phyloP scores from a whole-genome alignment of 2,888 invertebrate species.

The Physocephala rufipes region DNA sequence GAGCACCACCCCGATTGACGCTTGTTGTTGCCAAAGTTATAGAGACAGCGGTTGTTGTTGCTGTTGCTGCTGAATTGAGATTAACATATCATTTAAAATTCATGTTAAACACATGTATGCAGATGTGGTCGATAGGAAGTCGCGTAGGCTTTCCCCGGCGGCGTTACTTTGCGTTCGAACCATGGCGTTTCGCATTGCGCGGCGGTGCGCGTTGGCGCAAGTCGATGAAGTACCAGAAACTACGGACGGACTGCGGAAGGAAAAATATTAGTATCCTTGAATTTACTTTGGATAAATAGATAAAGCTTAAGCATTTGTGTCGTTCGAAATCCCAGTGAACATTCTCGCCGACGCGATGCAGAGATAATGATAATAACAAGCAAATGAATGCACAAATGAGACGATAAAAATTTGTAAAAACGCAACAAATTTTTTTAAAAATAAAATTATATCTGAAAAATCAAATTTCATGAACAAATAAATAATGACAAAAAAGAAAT shows the following conservation, averaged over 20 bases:
- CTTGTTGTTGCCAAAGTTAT: too few relatives aligned
- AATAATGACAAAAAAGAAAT: too few relatives aligned
- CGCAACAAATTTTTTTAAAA: too few relatives aligned
- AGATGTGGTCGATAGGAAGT: slow-evolving; percentile 23
- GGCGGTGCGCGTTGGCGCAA: background rate
- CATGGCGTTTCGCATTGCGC: background rate
- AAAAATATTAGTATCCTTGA: background rate
- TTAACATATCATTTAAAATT: slow-evolving; percentile 64
- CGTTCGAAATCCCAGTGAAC: background rate
- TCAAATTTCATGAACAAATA: too few relatives aligned
- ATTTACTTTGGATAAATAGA: background rate
- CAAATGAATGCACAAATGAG: too few relatives aligned
- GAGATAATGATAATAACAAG: too few relatives aligned
- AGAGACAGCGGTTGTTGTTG: slow-evolving; percentile 37
- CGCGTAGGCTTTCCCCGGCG: slow-evolving; percentile 24
- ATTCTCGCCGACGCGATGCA: background rate
- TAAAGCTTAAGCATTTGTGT: background rate
- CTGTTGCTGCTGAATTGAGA: slow-evolving; percentile 48
- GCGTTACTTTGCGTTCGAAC: background rate
- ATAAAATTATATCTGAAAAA: too few relatives aligned
- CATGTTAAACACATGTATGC: slow-evolving; percentile 61
- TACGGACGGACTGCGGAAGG: background rate
- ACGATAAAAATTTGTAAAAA: too few relatives aligned
- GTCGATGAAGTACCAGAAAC: background rate
- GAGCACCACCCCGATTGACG: too few relatives aligned